Base-by-base conservation (phyloP, 2,888 invertebrate species). In the Spodoptera picta region DNA sequence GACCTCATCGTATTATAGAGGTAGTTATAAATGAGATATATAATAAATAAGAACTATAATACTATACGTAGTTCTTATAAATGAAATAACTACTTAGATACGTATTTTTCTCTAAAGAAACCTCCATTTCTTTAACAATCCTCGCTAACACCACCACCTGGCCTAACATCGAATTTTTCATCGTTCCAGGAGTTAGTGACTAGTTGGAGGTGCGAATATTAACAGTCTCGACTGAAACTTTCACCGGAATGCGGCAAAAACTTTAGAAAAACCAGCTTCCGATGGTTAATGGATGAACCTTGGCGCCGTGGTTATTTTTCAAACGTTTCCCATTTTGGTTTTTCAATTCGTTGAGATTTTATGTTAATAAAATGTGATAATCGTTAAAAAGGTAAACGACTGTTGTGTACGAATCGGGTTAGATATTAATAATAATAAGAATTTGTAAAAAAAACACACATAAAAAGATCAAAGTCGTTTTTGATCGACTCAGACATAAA, bases 111-210 rank as follows among this genome's bases (percentile, higher is more conserved):
- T 5, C 12, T 14, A 45, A 45, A 45, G 2, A 14, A 45, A 45
- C 12, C 2, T 14, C 12, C 12, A 31, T 31, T 49, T 42, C 9
- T 59, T 0, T 31, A 4, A 44, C 19, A 19, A 9, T 44, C 0
- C 9, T 14, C 79, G 73, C 79, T 73, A 0, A 12, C 65, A 64
- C 3, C 52, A 1, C 0, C 4, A 61, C 81, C 63, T 24, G 10
- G 11, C 48, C 44, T 57, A n/a, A 12, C 61, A 87, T 89, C 88
- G 85, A 89, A 91, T 92, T 92, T 92, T 92, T 92, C 91, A 91
- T 86, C 86, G 83, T 62, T 73, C 45, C 64, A 51, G 76, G 7
- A 83, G 78, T 83, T 81, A 73, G 56, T 43, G 69, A 74, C 63
- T 75, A 76, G 78, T 81, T 80, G 75, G 68, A 85, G 83, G 87